Evolutionary conservation across 2,797 vertebrate species (phyloP).

Genomic region (Sebastes nivosus): DNA sequence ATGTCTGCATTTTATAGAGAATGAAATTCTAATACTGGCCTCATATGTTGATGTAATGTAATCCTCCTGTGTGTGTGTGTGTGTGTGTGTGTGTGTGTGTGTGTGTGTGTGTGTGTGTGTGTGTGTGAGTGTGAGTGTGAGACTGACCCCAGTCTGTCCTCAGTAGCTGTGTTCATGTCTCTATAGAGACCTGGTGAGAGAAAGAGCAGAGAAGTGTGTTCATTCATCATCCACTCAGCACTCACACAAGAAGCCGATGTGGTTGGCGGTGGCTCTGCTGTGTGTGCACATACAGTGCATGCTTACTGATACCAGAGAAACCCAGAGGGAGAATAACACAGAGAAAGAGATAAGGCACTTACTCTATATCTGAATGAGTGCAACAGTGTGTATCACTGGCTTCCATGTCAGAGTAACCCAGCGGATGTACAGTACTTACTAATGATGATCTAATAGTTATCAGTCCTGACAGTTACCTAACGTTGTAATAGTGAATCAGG

Average conservation of each 20-base stretch:
- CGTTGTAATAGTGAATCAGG: not conserved
- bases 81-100: not conserved
- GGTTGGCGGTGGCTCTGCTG: not conserved
- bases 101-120: not conserved
- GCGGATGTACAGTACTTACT: not conserved
- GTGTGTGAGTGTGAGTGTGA: not conserved
- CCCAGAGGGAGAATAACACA: not conserved
- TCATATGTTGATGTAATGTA: too few relatives aligned
- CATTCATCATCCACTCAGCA: constrained; percentile 26
- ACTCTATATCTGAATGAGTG: not conserved
- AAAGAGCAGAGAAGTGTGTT: not conserved
- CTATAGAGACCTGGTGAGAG: not conserved
- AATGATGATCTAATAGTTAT: not conserved
- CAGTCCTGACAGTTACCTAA: not conserved
- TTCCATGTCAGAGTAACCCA: not conserved
- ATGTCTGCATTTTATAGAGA: not conserved
- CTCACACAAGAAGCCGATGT: not conserved
- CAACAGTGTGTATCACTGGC: not conserved
- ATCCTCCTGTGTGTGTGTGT: not conserved
- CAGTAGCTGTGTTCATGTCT: constrained; percentile 6
- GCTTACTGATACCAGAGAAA: not conserved
- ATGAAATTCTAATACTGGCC: not conserved
- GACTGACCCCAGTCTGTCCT: not conserved
- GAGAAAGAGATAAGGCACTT: not conserved
- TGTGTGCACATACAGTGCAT: not conserved